A percentile compares a stretch with the other conserved stretches of the same genome.
These are phyloP conservation scores for Acanthornis magna DNA, from an alignment of 2,797 vertebrate species.

Conservation along the genomic window DNA sequence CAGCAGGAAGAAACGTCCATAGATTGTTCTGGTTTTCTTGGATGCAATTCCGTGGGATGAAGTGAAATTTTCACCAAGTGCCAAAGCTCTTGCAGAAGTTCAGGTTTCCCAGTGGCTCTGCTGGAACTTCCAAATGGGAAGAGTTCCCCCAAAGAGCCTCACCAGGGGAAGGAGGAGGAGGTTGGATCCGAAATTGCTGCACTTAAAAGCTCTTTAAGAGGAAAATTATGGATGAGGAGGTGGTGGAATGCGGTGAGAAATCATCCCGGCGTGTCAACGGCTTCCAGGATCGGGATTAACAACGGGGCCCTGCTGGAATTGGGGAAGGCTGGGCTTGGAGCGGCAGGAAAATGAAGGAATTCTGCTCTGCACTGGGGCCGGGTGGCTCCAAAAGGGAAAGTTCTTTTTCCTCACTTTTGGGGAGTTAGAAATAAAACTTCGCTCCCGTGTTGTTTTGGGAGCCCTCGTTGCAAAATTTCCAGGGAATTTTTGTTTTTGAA, in stretches of 20 bases:
- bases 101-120: constrained; percentile 7
- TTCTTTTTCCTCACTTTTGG: background rate
- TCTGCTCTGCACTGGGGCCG: background rate
- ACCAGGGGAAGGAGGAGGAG: background rate
- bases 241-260: constrained; percentile 8
- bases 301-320: background rate
- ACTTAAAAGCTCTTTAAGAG: background rate
- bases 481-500: no score
- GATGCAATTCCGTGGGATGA: background rate
- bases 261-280: background rate
- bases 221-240: background rate
- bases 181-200: background rate
- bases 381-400: background rate
- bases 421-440: background rate
- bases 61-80: background rate
- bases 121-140: background rate
- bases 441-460: fast-evolving
- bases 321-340: background rate
- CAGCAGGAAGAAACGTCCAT: background rate
- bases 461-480: background rate
- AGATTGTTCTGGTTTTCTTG: constrained; percentile 6
- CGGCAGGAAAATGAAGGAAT: background rate
- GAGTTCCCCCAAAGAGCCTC: background rate
- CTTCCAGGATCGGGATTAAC: constrained; percentile 11
- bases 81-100: background rate